These are phyloP conservation scores for Labeo catla DNA, from an alignment of 2,113 vertebrate genomes.

Conservation along the genomic window DNA sequence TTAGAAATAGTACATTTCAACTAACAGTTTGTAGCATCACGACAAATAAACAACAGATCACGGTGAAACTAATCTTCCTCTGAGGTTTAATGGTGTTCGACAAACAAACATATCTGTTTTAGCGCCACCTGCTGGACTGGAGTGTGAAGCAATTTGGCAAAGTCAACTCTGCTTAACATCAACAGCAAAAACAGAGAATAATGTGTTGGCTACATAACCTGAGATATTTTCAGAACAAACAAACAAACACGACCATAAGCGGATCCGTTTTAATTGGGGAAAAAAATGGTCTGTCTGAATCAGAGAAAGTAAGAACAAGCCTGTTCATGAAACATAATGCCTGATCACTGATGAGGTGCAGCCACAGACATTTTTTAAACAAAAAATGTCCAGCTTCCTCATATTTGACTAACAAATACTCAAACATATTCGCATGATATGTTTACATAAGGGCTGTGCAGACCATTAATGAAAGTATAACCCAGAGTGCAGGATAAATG, in stretches of 20 bases:
- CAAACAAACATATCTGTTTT: no score
- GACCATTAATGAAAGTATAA: no score
- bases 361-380: neutral
- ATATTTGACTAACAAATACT: neutral
- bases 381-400: neutral
- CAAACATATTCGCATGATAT: neutral
- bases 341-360: neutral
- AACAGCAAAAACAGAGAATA: neutral
- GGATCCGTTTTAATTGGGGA: neutral
- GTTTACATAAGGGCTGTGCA: neutral
- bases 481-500: neutral
- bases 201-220: neutral
- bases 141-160: neutral
- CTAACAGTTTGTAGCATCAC: no score
- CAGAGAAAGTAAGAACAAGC: neutral
- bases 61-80: no score
- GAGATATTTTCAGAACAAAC: neutral
- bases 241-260: neutral
- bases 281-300: neutral
- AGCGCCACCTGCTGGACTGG: no score
- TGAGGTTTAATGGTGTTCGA: no score
- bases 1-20: no score
- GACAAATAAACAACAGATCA: no score
- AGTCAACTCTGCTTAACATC: neutral
- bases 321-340: neutral